phyloP scores from a whole-genome alignment of 2,888 invertebrate genomes.

The Polyploca ridens region DNA sequence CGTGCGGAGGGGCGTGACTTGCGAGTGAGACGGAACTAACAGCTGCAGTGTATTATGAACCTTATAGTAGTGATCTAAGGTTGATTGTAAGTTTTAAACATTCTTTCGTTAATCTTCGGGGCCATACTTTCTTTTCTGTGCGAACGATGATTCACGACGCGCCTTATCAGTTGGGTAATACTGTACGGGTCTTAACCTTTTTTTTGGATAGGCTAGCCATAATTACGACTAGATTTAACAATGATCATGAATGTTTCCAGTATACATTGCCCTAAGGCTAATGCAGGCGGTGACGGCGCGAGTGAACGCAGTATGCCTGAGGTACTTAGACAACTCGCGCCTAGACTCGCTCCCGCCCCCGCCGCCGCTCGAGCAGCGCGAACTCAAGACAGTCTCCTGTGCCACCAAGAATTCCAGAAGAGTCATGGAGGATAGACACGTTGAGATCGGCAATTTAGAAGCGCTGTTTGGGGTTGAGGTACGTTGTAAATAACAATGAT shows the following conservation, averaged over 20 bases:
- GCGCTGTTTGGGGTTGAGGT: constrained; percentile 92
- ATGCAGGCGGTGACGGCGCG: constrained; percentile 90
- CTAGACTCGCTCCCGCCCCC: constrained; percentile 86
- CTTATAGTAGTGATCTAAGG: too few relatives aligned
- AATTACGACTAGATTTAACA: neutral
- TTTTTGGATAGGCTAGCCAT: too few relatives aligned
- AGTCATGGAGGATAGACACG: constrained; percentile 96
- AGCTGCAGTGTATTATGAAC: too few relatives aligned
- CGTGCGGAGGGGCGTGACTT: too few relatives aligned
- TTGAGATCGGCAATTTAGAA: constrained; percentile 93
- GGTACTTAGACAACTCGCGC: constrained; percentile 88
- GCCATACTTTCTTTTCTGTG: too few relatives aligned
- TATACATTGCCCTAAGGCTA: constrained; percentile 88
- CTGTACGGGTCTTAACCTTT: too few relatives aligned
- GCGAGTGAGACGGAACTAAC: too few relatives aligned
- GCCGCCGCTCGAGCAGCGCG: constrained; percentile 79
- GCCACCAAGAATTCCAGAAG: constrained; percentile 93
- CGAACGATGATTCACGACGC: too few relatives aligned
- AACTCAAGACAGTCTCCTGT: constrained; percentile 84
- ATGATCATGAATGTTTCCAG: constrained; percentile 69
- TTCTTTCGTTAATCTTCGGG: too few relatives aligned
- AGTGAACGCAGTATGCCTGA: constrained; percentile 88
- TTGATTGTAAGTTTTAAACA: too few relatives aligned
- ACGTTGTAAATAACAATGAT: constrained; percentile 29
- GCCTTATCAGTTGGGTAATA: too few relatives aligned